Evolutionary conservation across 2,888 invertebrate genomes (phyloP).

Genomic region (Glyphotaelius pellucidus): DNA sequence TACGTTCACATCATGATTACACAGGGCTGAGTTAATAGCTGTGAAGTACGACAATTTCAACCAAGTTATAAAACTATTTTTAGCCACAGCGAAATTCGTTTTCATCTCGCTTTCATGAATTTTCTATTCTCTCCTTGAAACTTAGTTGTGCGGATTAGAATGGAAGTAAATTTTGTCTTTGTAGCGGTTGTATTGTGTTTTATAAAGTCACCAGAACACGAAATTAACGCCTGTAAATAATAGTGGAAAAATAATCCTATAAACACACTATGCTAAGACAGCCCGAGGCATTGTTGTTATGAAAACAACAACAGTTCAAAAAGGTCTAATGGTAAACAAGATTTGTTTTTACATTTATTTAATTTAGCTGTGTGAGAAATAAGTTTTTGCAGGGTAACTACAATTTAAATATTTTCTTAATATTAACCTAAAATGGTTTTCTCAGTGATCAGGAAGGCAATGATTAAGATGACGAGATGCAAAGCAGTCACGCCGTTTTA

Average conservation of each 20-base stretch:
- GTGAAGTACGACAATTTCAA: neutral
- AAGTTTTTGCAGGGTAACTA: too few relatives aligned
- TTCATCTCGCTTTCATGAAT: neutral
- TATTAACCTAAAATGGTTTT: too few relatives aligned
- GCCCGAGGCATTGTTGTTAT: neutral
- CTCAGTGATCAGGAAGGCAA: too few relatives aligned
- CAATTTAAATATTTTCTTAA: too few relatives aligned
- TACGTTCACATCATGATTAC: neutral
- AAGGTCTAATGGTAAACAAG: neutral
- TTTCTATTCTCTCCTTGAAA: neutral
- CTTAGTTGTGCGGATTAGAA: neutral
- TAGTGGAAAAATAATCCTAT: neutral
- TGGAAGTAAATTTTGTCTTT: constrained; percentile 29
- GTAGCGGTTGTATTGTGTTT: neutral
- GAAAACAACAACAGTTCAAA: neutral
- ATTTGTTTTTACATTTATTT: neutral
- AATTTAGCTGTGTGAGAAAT: neutral
- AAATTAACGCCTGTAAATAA: neutral
- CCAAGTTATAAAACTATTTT: neutral
- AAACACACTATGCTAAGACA: neutral
- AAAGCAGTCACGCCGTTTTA: too few relatives aligned
- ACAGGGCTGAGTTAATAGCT: neutral
- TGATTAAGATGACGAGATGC: too few relatives aligned
- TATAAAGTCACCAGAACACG: neutral
- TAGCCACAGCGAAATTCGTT: neutral